These are phyloP conservation scores for Abrostola triplasia DNA, from an alignment of 2,888 invertebrate genomes.

Conservation along the genomic window DNA sequence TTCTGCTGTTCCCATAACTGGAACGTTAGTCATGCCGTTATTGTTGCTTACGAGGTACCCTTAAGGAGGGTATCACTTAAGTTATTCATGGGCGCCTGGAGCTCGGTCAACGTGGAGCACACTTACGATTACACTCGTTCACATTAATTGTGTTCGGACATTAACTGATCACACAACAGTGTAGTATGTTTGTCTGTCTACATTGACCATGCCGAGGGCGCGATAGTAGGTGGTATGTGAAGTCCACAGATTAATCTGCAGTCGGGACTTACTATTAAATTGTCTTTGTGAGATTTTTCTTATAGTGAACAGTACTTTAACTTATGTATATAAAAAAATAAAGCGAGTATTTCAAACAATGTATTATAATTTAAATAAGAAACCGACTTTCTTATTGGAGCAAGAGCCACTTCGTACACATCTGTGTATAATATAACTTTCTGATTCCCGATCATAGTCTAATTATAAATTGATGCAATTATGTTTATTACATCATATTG, in stretches of 20 bases:
- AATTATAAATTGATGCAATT: neutral
- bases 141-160: neutral
- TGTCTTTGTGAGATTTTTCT: slow-evolving; percentile 17
- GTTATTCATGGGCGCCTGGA: neutral
- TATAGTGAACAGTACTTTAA: slow-evolving; percentile 13
- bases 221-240: neutral
- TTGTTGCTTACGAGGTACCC: slow-evolving; percentile 37
- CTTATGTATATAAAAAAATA: slow-evolving; percentile 7
- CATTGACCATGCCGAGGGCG: neutral
- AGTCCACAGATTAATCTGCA: neutral
- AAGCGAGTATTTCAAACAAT: slow-evolving; percentile 10
- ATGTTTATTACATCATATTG: neutral
- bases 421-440: too few species aligned
- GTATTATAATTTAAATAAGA: too few species aligned
- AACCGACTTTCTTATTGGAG: too few species aligned
- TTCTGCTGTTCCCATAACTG: slow-evolving; percentile 98
- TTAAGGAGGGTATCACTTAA: slow-evolving; percentile 21
- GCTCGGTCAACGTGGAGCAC: neutral
- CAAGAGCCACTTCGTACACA: too few species aligned
- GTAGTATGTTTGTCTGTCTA: too few species aligned
- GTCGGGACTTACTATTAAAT: neutral
- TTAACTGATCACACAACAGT: too few species aligned
- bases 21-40: slow-evolving; percentile 64
- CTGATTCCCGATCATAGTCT: too few species aligned
- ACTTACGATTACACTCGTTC: neutral